phyloP scores from a whole-genome alignment of 1,140 invertebrate species.

The Dendroctonus valens region DNA sequence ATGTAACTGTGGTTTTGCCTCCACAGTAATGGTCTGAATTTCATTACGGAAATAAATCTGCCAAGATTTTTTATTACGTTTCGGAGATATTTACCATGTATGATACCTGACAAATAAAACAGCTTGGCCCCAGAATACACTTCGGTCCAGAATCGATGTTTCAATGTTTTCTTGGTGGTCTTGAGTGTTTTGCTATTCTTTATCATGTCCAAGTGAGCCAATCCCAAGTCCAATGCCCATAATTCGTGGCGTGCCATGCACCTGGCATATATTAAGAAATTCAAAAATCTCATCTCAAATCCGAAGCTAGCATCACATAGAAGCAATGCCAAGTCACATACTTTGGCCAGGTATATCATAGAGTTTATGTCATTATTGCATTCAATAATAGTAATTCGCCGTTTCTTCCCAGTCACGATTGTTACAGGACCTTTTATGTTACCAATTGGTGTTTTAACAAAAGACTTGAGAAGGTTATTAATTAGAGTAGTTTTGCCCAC shows the following conservation, averaged over 20 bases:
- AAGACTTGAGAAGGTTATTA: slow-evolving; percentile 89
- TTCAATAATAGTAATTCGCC: slow-evolving; percentile 93
- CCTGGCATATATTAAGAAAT: slow-evolving; percentile 98
- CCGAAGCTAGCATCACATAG: slow-evolving; percentile 97
- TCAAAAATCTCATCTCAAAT: slow-evolving; percentile 99
- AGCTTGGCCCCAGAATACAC: slow-evolving; percentile 96
- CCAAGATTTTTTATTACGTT: slow-evolving; percentile 96
- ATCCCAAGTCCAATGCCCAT: slow-evolving; percentile 98
- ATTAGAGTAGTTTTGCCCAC: slow-evolving; percentile 96
- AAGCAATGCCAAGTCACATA: slow-evolving; percentile 94
- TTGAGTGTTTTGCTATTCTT: slow-evolving; percentile 86
- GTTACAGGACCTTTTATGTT: slow-evolving; percentile 91
- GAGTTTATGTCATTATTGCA: slow-evolving; percentile 98
- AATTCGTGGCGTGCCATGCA: slow-evolving; percentile 96
- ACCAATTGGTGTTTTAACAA: slow-evolving; percentile 82
- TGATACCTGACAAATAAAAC: slow-evolving; percentile 92
- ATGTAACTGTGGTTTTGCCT: slow-evolving; percentile 91
- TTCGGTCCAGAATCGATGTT: slow-evolving; percentile 98
- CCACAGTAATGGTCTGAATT: slow-evolving; percentile 92
- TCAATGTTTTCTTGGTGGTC: slow-evolving; percentile 91
- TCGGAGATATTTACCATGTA: slow-evolving; percentile 85
- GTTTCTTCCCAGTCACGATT: slow-evolving; percentile 88
- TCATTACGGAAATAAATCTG: slow-evolving; percentile 97
- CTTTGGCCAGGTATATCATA: slow-evolving; percentile 99
- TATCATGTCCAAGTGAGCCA: slow-evolving; percentile 95